Evolutionary conservation across 2,797 vertebrate genomes (phyloP), one percentile per base, ranked within the genome.

Genomic region (Hybognathus amarus): DNA sequence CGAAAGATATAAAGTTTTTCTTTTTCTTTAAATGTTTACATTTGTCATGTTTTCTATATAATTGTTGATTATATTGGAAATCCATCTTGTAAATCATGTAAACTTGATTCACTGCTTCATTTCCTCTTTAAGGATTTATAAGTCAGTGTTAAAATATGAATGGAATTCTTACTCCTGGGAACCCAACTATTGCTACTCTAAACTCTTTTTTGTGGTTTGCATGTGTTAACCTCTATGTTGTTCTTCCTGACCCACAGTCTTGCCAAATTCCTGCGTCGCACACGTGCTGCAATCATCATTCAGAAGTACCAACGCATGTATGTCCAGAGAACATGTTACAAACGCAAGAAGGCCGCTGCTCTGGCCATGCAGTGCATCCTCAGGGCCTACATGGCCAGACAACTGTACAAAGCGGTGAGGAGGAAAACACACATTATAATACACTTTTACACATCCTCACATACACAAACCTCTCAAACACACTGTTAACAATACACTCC

Each of bases 231-330:
- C 0, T 20, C 27, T 27, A 20, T 5, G 1, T 42, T 27, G 24
- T 50, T 33, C 36, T 13, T 54, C 0, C 9, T 36, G 15, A 61
- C 40, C 10, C 9, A 66, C 84, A 99, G 98, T 90, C 93, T 97
- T 88, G 96, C 94, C 75, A 96, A 92, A 87, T 98, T 98, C 90
- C 91, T 99, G 92, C 95, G 97, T 27, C 96, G 97, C 89, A 98
- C 97, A 38, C 93, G 91, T 81, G 97, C 97, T 2, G 97, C 97
- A 82, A 94, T 92, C 90, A 56, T 92, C 86, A 96, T 99, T 86
- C 97, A 99, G 94, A 99, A 99, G 91, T 96, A 94, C 90, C 97
- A 96, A 94, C 95, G 97, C 87, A 99, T 98, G 98, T 96, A 90
- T 0, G 93, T 95, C 88, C 93, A 94, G 86, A 95, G 52, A 87